A percentile compares a stretch with the other conserved stretches of the same genome.
phyloP scores from a whole-genome alignment of 2,888 invertebrate species.

The Oligia latruncula region DNA sequence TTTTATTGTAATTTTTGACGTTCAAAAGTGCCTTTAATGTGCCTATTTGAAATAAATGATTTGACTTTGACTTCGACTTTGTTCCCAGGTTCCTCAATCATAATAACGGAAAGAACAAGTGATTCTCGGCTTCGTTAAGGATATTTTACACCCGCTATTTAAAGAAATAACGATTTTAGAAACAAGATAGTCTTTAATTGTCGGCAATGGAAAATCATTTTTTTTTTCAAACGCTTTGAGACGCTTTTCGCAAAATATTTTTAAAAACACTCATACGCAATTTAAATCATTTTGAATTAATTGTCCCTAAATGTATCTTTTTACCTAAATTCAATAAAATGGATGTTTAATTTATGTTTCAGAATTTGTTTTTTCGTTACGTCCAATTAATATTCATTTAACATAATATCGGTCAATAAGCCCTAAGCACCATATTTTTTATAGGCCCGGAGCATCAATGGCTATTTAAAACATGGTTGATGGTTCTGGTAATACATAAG shows the following conservation, averaged over 20 bases:
- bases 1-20: too few species aligned
- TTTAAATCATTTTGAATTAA: slow-evolving; percentile 1
- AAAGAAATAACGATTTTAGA: not conserved
- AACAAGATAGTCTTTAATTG: not conserved
- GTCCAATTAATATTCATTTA: slow-evolving; percentile 24
- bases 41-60: too few species aligned
- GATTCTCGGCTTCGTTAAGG: too few species aligned
- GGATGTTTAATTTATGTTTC: slow-evolving; percentile 12
- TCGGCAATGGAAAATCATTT: too few species aligned
- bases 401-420: slow-evolving; percentile 6
- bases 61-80: too few species aligned
- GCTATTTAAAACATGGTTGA: not conserved
- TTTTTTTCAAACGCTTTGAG: not conserved
- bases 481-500: not conserved
- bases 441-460: not conserved
- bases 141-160: too few species aligned
- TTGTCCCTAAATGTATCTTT: slow-evolving; percentile 5
- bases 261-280: not conserved
- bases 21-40: too few species aligned
- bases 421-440: slow-evolving; percentile 1
- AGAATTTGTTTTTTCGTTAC: slow-evolving; percentile 31
- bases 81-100: too few species aligned
- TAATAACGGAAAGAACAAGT: too few species aligned
- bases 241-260: not conserved
- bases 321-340: slow-evolving; percentile 17